Conservation (phyloP, 2,797 vertebrate species). For the Coluber constrictor region DNA sequence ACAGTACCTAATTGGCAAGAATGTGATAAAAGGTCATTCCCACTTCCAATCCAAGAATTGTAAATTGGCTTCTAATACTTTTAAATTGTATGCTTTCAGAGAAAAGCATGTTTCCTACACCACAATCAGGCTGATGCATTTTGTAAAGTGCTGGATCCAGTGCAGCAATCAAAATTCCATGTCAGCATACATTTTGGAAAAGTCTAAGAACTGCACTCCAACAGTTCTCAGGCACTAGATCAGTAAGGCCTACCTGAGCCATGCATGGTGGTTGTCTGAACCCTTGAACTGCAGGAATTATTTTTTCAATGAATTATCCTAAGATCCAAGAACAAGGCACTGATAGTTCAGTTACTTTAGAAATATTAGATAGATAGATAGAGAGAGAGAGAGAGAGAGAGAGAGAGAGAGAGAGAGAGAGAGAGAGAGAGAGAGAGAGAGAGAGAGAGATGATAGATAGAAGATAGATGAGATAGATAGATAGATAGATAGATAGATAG, state of each 20-base stretch:
- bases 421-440: too few relatives aligned
- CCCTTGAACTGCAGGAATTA: not conserved
- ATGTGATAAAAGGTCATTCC: not conserved
- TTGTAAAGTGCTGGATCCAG: not conserved
- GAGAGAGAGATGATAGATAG: too few relatives aligned
- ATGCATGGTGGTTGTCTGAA: not conserved
- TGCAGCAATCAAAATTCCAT: not conserved
- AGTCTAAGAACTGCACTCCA: not conserved
- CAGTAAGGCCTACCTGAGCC: not conserved
- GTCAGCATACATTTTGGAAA: not conserved
- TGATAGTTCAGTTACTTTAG: not conserved
- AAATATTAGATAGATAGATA: not conserved
- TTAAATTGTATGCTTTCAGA: not conserved
- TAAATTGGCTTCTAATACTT: not conserved
- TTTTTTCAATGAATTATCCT: not conserved
- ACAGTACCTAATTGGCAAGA: not conserved
- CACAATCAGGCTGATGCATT: not conserved
- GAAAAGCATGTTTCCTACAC: not conserved
- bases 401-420: too few relatives aligned
- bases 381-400: too few relatives aligned
- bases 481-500: too few relatives aligned
- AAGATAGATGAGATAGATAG: too few relatives aligned
- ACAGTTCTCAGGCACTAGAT: not conserved
- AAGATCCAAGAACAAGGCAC: not conserved
- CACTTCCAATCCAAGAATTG: not conserved